Evolutionary conservation across 2,797 vertebrate species (phyloP).

Genomic region (Thamnophis elegans): DNA sequence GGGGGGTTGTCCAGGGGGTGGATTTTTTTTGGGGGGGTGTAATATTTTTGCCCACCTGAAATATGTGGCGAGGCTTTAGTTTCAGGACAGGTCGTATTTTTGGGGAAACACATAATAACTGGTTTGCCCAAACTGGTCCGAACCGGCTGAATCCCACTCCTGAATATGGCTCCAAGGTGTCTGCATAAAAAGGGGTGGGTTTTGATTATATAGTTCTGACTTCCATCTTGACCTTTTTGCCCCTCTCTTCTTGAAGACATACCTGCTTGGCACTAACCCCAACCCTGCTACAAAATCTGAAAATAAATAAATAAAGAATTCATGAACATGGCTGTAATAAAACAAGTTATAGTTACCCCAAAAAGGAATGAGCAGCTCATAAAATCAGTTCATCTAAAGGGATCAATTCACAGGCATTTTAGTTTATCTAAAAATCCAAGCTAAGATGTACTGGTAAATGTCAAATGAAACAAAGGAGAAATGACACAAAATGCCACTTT

Average conservation of each 20-base stretch:
- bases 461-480: neutral
- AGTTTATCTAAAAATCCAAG: slow-evolving; percentile 17
- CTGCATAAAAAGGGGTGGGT: neutral
- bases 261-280: neutral
- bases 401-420: neutral
- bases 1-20: too few species aligned
- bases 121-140: too few species aligned
- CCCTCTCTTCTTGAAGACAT: neutral
- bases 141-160: too few species aligned
- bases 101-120: too few species aligned
- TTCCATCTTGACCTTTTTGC: neutral
- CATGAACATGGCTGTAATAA: neutral
- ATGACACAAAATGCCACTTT: neutral
- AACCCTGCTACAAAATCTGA: neutral
- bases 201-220: neutral
- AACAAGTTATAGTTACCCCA: neutral
- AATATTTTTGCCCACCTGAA: too few species aligned
- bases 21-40: too few species aligned
- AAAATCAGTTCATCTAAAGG: neutral
- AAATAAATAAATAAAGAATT: slow-evolving; percentile 25
- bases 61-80: too few species aligned
- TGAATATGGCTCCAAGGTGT: neutral
- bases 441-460: slow-evolving; percentile 19
- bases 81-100: too few species aligned
- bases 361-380: neutral